Evolutionary conservation across 2,888 invertebrate species (phyloP).

Genomic region (Tridacna crocea): DNA sequence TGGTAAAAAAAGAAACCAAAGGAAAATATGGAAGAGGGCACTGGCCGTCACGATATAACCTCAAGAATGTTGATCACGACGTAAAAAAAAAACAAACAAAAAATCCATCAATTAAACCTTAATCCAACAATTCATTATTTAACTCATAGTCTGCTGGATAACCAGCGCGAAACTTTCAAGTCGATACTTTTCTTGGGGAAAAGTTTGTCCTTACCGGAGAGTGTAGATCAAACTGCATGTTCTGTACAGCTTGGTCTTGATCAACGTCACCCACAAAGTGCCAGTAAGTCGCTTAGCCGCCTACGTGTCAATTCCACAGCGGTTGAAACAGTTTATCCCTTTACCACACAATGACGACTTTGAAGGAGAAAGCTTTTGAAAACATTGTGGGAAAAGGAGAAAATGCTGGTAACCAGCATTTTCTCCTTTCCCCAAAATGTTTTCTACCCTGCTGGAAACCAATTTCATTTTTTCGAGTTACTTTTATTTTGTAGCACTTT

Average conservation of each 20-base stretch:
- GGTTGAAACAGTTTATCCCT: too few species aligned
- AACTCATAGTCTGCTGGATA: too few species aligned
- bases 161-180: background rate
- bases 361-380: background rate
- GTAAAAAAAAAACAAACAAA: too few species aligned
- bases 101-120: too few species aligned
- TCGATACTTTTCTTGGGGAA: background rate
- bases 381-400: background rate
- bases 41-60: background rate
- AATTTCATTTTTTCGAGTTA: too few species aligned
- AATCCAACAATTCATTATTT: too few species aligned
- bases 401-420: constrained; percentile 2
- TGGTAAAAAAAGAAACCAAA: background rate
- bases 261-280: too few species aligned
- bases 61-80: background rate
- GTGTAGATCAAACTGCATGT: too few species aligned
- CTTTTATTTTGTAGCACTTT: background rate
- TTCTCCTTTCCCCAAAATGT: background rate
- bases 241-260: too few species aligned
- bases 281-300: too few species aligned
- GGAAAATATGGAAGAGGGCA: background rate
- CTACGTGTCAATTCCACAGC: too few species aligned
- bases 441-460: too few species aligned
- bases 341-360: background rate
- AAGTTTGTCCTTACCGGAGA: background rate